Conservation (phyloP, 2,888 invertebrate genomes). For the Eledona agricola region DNA sequence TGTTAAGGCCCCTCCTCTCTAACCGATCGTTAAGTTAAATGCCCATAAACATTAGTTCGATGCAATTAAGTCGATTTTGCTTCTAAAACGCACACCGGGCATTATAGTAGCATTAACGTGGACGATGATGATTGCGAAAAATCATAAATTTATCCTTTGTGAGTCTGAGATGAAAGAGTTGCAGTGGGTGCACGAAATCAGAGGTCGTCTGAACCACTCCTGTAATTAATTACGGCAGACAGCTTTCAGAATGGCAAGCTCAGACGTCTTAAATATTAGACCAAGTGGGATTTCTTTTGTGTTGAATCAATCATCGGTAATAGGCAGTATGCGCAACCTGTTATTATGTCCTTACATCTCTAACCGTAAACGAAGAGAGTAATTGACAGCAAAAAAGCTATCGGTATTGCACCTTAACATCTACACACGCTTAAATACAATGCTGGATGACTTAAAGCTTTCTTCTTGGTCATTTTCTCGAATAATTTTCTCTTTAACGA, state of each 20-base stretch:
- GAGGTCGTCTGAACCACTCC: slow-evolving; percentile 38
- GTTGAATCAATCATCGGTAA: slow-evolving; percentile 38
- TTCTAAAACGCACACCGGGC: not conserved
- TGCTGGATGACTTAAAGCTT: slow-evolving; percentile 1
- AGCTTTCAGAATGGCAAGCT: slow-evolving; percentile 37
- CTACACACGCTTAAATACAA: slow-evolving; percentile 16
- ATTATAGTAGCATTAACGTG: slow-evolving; percentile 11
- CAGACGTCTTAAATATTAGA: slow-evolving; percentile 36
- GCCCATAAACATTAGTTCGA: slow-evolving; percentile 23
- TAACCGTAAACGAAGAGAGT: slow-evolving; percentile 37
- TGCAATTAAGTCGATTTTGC: slow-evolving; percentile 13
- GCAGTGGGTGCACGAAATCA: slow-evolving; percentile 32
- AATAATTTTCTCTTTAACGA: slow-evolving; percentile 9
- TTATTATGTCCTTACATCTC: slow-evolving; percentile 38
- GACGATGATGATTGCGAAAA: slow-evolving; percentile 43
- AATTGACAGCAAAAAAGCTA: slow-evolving; percentile 38
- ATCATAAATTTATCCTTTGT: slow-evolving; percentile 51
- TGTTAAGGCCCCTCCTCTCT: slow-evolving; percentile 15
- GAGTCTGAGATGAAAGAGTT: slow-evolving; percentile 40
- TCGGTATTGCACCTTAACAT: slow-evolving; percentile 29
- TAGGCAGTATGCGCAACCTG: slow-evolving; percentile 37
- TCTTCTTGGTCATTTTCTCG: slow-evolving; percentile 5
- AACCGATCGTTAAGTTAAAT: slow-evolving; percentile 28
- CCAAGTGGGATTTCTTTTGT: slow-evolving; percentile 36
- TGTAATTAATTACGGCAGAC: slow-evolving; percentile 38